Percentiles rank a stretch among this genome's conserved stretches.
Evolutionary conservation across 1,140 invertebrate species (phyloP).

Genomic region (Drosophila neocordata): DNA sequence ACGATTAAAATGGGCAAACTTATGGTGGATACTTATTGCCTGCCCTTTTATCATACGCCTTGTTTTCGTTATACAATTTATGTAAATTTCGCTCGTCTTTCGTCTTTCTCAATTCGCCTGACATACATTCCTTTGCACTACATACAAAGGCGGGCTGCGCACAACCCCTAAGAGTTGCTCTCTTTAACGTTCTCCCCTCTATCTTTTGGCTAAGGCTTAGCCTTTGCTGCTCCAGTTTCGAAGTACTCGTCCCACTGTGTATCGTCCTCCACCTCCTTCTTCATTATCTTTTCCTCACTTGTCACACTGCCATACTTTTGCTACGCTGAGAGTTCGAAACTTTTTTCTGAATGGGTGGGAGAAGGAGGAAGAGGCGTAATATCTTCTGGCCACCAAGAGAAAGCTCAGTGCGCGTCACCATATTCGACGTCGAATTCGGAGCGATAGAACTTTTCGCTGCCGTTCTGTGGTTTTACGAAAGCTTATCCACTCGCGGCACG

Average conservation of each 20-base stretch:
- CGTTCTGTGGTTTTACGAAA: slow-evolving; percentile 59
- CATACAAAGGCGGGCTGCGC: slow-evolving; percentile 23
- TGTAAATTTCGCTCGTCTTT: slow-evolving; percentile 53
- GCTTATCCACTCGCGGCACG: slow-evolving; percentile 80
- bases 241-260: slow-evolving; percentile 52
- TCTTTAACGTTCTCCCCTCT: slow-evolving; percentile 10
- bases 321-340: slow-evolving; percentile 58
- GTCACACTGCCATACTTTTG: slow-evolving; percentile 74
- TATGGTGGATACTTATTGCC: slow-evolving; percentile 45
- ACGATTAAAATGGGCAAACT: slow-evolving; percentile 44
- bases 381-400: slow-evolving; percentile 51
- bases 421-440: slow-evolving; percentile 12
- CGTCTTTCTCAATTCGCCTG: slow-evolving; percentile 41
- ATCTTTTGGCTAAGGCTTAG: slow-evolving; percentile 21
- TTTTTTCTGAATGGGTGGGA: slow-evolving; percentile 30
- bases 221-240: slow-evolving; percentile 66
- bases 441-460: slow-evolving; percentile 46
- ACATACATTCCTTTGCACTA: slow-evolving; percentile 57
- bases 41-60: slow-evolving; percentile 55
- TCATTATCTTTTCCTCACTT: slow-evolving; percentile 61
- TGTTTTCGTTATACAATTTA: slow-evolving; percentile 75
- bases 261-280: neutral
- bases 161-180: slow-evolving; percentile 24
- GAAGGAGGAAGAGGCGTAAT: slow-evolving; percentile 45
- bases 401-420: slow-evolving; percentile 51